Evolutionary conservation across 2,888 invertebrate genomes (phyloP), one percentile per base, ranked within the genome.

Genomic region (Alcis repandata): DNA sequence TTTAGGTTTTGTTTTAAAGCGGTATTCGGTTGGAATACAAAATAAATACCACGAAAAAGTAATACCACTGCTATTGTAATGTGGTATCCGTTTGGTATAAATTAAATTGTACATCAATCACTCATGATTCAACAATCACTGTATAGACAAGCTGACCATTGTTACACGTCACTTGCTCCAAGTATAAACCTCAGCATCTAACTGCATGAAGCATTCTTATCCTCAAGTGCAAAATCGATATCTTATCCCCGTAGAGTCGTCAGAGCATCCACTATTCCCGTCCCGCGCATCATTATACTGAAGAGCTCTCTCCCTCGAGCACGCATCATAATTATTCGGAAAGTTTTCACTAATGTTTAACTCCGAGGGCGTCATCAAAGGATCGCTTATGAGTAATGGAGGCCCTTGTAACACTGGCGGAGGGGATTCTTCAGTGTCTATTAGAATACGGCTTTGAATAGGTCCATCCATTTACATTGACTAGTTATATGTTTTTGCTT

Each of bases 321-420:
- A 80, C 79, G 80, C 86, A 88, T 90, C 86, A 87, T 86, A 89
- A 90, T 90, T 89, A 90, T 91, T 89, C 82, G 83, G 76, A 86
- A 88, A 89, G 86, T 90, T 89, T 89, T 88, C 86, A 79, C 86
- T 90, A 83, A 87, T 82, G 82, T 85, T 82, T 83, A 80, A 83
- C 82, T 82, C 67, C 62, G 78, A 80, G 86, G 83, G 80, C 67
- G 80, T 71, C 80, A 73, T 87, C 87, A 88, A 88, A 89, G 86
- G 76, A 70, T 75, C 82, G 77, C 84, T 82, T 82, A 77, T 83
- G 63, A 73, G 67, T 68, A 59, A 60, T 63, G 60, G 52, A 64
- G 36, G 60, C 56, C 49, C 68, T 63, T 71, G 54, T 64, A 45
- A 48, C 53, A 52, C 22, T 36, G 48, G 15, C 13, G 13, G 43